Base-by-base conservation (phyloP, 2,888 invertebrate genomes). In the Aleiodes alternator region DNA sequence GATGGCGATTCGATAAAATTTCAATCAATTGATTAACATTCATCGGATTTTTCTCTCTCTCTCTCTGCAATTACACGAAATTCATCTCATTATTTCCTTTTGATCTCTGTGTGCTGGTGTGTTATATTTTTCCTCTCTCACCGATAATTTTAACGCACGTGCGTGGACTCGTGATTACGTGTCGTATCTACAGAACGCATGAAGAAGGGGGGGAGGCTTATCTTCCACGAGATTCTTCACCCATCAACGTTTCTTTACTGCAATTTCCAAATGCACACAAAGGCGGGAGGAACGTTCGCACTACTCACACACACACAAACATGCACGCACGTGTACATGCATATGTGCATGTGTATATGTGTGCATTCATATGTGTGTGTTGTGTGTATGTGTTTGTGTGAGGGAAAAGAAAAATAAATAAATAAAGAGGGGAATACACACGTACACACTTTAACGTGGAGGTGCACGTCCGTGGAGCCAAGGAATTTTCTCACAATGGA, bases 401-500 rank as follows among this genome's bases (percentile, higher is more conserved):
- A 78, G 72, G 78, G 78, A 72, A 75, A 78, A 75, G 70, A 73
- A 69, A n/a, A n/a, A n/a, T n/a, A 73, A 55, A 55, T 53, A 43
- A 43, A 43, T 43, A 43, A 7, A 43, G 43, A 43, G 9, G 7
- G 43, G 5, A 43, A 43, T 43, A n/a, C n/a, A 43, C 8, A 43
- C 43, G 9, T 43, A 43, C 43, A 29, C 16, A 51, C 64, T 61
- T 38, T 50, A 70, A 59, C n/a, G 56, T 38, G 34, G 51, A 72
- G 69, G 69, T 74, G 64, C 57, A 70, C 43, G 76, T 66, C 73
- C 71, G 34, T 55, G 73, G 66, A 82, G 81, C 83, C 81, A 80
- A 83, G 83, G 85, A 85, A 86, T 85, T 83, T 85, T 84, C 81
- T 84, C 84, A 85, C 86, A 86, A 86, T 87, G 84, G 84, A 80